Conservation (phyloP, 2,113 vertebrate genomes). For the Eidolon helvum region DNA sequence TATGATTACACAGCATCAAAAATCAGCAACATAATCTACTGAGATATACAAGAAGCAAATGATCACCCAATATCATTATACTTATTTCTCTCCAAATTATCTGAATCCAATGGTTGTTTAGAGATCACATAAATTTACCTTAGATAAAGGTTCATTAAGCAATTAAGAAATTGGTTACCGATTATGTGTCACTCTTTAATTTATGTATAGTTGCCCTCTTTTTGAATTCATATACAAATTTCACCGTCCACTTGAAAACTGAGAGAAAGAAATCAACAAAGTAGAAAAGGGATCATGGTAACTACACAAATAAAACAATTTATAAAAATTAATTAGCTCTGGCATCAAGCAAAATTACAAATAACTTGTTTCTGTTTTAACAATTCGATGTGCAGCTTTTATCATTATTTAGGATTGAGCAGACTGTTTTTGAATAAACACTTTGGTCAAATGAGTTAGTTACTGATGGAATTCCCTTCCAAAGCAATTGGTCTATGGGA, state of each 20-base stretch:
- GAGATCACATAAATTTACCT: neutral
- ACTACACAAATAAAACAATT: neutral
- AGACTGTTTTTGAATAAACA: constrained; percentile 40
- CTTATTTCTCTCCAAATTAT: neutral
- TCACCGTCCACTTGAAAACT: neutral
- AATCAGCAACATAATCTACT: neutral
- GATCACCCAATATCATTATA: neutral
- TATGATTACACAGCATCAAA: neutral
- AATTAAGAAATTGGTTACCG: neutral
- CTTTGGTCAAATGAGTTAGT: constrained; percentile 25
- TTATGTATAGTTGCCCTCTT: neutral
- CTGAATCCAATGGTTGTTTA: neutral
- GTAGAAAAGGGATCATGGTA: neutral
- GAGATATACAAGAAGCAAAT: neutral
- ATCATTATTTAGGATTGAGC: neutral
- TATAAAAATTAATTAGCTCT: neutral
- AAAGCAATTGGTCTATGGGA: neutral
- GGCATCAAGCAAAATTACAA: neutral
- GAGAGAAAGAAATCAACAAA: neutral
- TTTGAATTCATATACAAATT: neutral
- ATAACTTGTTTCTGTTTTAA: constrained; percentile 27
- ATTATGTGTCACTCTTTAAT: neutral
- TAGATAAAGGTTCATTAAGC: neutral
- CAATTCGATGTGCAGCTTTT: neutral
- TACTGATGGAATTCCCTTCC: neutral